Base-by-base conservation (phyloP, 2,113 vertebrate genomes). In the Ameiurus melas region DNA sequence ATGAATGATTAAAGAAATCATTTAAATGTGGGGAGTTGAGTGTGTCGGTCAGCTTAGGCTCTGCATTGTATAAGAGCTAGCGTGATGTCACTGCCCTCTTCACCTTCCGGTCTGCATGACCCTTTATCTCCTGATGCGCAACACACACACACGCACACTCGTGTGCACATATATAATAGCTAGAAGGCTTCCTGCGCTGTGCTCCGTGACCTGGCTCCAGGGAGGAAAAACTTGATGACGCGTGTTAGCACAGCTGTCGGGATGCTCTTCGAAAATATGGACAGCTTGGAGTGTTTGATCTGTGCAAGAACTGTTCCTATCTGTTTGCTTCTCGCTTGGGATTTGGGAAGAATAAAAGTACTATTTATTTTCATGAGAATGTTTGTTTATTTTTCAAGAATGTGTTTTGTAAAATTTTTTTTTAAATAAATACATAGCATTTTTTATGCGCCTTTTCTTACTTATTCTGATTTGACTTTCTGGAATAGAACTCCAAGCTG, bases 151-250 rank as follows among this genome's bases (percentile, higher is more conserved):
- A 80, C 57, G 86, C 87, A 90, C 62, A 51, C 47, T 51, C 47
- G 47, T 51, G 9, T 1, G 20, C 78, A 90, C 43, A 36, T 62
- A 80, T 27, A 64, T 90, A 90, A 93, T 92, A 93, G 91, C 90
- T 94, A 91, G 91, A 93, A 90, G 89, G 5, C 90, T 94, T 95
- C 93, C 94, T 93, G 91, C 25, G 66, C 84, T 80, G 89, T 83
- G 85, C 79, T 66, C 71, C 90, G 89, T 88, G 90, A 90, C 71
- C 86, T 90, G 70, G 77, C 53, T 90, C 84, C 86, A 79, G 27
- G 47, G 71, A 85, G 64, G 78, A n/a, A 83, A 68, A 83, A 71
- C 87, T 88, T 81, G 90, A 91, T 92, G 93, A 92, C 84, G 78
- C 27, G 85, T 83, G 57, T 58, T 60, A 68, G 85, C 33, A 79